Evolutionary conservation across 2,797 vertebrate genomes (phyloP).

Genomic region (Myioborus melanocephalus): DNA sequence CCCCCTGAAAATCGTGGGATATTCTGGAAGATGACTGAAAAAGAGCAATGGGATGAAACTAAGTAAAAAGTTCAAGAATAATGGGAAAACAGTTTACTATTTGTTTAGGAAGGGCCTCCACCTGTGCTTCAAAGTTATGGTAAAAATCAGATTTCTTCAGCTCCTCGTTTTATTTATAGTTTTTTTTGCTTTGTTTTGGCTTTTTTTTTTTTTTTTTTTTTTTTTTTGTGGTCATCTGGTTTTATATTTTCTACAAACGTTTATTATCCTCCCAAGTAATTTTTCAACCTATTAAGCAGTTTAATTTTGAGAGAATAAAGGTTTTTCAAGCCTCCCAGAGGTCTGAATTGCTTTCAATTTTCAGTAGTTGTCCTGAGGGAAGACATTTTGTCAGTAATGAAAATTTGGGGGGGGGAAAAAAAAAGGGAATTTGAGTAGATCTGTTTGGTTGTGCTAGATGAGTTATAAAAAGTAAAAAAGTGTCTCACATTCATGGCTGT

Average conservation of each 20-base stretch:
- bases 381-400: not conserved
- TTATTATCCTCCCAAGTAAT: not conserved
- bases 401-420: not conserved
- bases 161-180: not conserved
- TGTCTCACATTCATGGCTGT: not conserved
- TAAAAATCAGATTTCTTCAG: not conserved
- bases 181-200: not conserved
- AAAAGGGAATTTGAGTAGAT: not conserved
- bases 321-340: not conserved
- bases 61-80: not conserved
- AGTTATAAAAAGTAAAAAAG: not conserved
- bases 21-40: not conserved
- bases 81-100: not conserved
- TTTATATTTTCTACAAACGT: not conserved
- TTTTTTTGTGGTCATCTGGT: not conserved
- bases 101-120: not conserved
- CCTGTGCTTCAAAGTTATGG: not conserved
- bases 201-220: not conserved
- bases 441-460: not conserved
- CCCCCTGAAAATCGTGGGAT: accelerated
- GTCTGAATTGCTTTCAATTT: not conserved
- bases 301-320: not conserved
- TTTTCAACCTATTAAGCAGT: not conserved
- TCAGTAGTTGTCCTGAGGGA: not conserved
- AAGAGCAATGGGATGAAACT: not conserved